A percentile compares a stretch with the other conserved stretches of the same genome.
phyloP scores from a whole-genome alignment of 2,888 invertebrate species.

The Perdita meconis region DNA sequence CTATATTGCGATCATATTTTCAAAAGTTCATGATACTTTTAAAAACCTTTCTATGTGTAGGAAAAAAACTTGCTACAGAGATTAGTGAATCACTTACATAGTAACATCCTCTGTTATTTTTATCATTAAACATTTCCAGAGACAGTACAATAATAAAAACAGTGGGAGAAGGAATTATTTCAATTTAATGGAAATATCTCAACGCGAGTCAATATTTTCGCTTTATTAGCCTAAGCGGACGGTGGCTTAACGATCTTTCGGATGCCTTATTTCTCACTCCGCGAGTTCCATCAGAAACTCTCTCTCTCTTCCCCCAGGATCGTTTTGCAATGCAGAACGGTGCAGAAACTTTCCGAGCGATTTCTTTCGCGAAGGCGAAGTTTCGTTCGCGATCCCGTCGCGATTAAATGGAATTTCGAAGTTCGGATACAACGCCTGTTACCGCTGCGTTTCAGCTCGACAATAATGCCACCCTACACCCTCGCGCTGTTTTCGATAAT shows the following conservation, averaged over 20 bases:
- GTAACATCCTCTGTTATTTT: no score
- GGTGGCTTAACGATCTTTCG: slow-evolving; percentile 13
- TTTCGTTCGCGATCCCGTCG: background rate
- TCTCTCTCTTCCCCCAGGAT: background rate
- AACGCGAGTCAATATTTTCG: background rate
- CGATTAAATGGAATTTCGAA: slow-evolving; percentile 7
- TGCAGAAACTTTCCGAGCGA: slow-evolving; percentile 10
- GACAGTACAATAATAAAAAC: background rate
- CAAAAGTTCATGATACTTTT: no score
- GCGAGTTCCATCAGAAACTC: background rate
- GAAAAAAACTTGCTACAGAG: no score
- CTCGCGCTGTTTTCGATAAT: background rate
- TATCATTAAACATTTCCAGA: no score
- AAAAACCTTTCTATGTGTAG: no score
- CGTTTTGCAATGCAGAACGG: slow-evolving; percentile 24
- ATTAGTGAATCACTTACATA: no score
- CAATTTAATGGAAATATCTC: background rate
- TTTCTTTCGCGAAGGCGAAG: slow-evolving; percentile 16
- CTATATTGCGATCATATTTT: no score
- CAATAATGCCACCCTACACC: background rate
- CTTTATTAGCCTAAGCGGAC: background rate
- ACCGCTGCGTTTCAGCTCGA: background rate
- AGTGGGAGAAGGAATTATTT: background rate
- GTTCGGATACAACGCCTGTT: background rate
- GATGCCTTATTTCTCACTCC: background rate